Evolutionary conservation across 2,113 vertebrate genomes (phyloP).

Genomic region (Illadopsis cleaveri): DNA sequence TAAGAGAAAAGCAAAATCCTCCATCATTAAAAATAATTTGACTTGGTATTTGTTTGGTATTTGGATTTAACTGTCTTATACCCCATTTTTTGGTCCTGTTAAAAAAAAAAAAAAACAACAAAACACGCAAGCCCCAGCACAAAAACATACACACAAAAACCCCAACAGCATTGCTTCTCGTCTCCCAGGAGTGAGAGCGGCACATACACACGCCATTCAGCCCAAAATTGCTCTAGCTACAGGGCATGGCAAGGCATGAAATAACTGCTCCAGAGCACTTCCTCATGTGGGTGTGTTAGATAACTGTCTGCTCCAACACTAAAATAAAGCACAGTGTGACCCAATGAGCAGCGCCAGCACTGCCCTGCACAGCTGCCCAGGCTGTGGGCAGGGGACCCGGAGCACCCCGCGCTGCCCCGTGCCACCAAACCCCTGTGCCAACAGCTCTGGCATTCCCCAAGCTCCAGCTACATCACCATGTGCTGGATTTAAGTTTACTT

Average conservation of each 20-base stretch:
- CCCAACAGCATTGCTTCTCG: conserved; percentile 24
- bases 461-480: conserved; percentile 48
- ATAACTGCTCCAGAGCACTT: conserved; percentile 78
- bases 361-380: conserved; percentile 35
- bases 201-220: conserved; percentile 60
- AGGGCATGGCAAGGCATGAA: conserved; percentile 80
- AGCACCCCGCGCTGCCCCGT: neutral
- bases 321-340: conserved; percentile 69
- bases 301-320: conserved; percentile 76
- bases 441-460: conserved; percentile 18
- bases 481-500: conserved; percentile 59
- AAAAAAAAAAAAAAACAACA: neutral
- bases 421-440: neutral
- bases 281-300: conserved; percentile 79
- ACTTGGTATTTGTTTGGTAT: conserved; percentile 47
- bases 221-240: conserved; percentile 76
- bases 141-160: neutral
- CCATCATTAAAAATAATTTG: conserved; percentile 40
- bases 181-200: conserved; percentile 58
- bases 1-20: conserved; percentile 51
- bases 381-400: neutral
- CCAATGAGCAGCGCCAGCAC: neutral
- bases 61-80: conserved; percentile 39
- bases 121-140: neutral
- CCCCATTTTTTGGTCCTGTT: conserved; percentile 21